Evolutionary conservation across 2,113 vertebrate genomes (phyloP), one percentile per base, ranked within the genome.

Genomic region (Cinclus mexicanus): DNA sequence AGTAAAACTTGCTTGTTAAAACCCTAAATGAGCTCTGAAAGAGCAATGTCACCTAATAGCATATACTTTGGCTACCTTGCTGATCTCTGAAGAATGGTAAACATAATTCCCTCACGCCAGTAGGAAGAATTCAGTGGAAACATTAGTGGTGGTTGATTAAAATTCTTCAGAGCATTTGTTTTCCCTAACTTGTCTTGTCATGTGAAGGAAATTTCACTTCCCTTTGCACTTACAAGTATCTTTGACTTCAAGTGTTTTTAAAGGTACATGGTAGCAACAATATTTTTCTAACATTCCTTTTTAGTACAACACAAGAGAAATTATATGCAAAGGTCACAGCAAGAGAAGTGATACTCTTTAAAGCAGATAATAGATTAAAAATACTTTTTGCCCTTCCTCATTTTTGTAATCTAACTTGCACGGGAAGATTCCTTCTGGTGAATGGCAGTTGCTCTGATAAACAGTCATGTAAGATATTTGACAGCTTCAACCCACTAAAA

Each of bases 1-100:
- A 91, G 46, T 72, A 91, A 88, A 87, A 89, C 37, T 79, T 72
- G 47, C 35, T 72, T 80, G 64, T 86, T 77, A 82, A 94, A 92
- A 72, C 35, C 24, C 75, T 89, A 85, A 89, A 69, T 82, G 50
- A 53, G 28, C 49, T 81, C 76, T 89, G 60, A 85, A 86, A 95
- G 50, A 93, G 12, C 35, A 70, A 86, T 64, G 24, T 86, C 76
- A 79, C 35, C 61, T 49, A 74, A 76, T 28, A 80, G 56, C 50
- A 86, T 49, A 78, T 69, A 92, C 47, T 78, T 83, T 60, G 89
- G 61, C 33, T 92, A 71, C n/a, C 70, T 89, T 59, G 33, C 67
- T 80, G 78, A 15, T 90, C 63, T 83, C 49, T 1, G 20, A 46
- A 87, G n/a, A 89, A 86, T 5, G 71, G 68, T 74, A 81, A 83